A percentile compares a stretch with the other conserved stretches of the same genome.
Conservation (phyloP, 2,113 vertebrate genomes). For the human (Homo sapiens) region DNA sequence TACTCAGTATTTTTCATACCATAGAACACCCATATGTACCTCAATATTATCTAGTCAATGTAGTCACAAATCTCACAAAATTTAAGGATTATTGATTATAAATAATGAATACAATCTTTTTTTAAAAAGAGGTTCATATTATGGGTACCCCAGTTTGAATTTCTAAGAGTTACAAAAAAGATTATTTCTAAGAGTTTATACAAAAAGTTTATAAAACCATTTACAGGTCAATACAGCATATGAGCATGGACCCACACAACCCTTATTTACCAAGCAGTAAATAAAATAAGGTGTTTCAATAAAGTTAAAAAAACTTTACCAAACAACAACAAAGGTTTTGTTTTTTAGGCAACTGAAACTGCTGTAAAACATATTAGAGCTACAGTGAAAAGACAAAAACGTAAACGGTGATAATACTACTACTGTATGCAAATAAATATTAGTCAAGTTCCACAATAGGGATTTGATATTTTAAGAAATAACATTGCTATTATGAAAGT, state of each 20-base stretch:
- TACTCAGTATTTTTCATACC: not conserved
- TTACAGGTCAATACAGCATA: not conserved
- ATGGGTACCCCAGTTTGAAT: not conserved
- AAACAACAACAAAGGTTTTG: not conserved
- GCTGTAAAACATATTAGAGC: not conserved
- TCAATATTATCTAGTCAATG: not conserved
- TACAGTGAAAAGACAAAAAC: not conserved
- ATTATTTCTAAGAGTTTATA: not conserved
- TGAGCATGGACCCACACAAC: not conserved
- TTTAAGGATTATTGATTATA: not conserved
- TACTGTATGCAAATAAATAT: not conserved
- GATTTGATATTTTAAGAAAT: not conserved
- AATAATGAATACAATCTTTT: not conserved
- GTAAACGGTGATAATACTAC: not conserved
- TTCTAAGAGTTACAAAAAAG: not conserved
- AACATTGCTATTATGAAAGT: not conserved
- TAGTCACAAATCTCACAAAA: not conserved
- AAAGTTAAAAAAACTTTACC: not conserved
- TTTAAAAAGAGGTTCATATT: not conserved
- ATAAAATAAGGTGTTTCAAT: not conserved
- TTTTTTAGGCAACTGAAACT: not conserved
- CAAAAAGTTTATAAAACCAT: not conserved
- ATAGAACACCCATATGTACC: not conserved
- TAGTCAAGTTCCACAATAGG: not conserved
- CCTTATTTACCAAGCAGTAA: conserved; percentile 3